Base-by-base conservation (phyloP, 1,140 invertebrate genomes). In the Drosophila pallidifrons region DNA sequence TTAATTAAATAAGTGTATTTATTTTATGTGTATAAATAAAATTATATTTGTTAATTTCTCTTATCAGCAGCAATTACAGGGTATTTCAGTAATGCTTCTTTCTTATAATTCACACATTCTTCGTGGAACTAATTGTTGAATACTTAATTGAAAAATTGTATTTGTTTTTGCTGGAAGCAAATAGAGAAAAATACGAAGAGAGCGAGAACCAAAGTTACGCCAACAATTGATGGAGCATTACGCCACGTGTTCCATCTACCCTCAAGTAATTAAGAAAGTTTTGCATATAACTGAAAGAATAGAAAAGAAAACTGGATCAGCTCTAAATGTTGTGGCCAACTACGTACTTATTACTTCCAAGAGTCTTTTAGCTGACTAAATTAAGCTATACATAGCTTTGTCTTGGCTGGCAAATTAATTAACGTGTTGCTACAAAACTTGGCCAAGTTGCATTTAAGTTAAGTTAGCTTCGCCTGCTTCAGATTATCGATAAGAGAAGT, bases 191-290 rank as follows among this genome's bases (percentile, higher is more conserved):
- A 15, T 30, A 54, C 49, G 15, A 59, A 87, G 2, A 87, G 20
- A 20, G 3, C 3, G 20, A 74, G 55, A 80, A 63, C 46, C 38
- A 74, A 87, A 83, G 58, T 80, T 88, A 59, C 5, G 28, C 5
- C n/a, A 60, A 43, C 57, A 54, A 58, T 49, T 7, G 13, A 30
- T 16, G 8, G 54, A 57, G 35, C 35, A 52, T 1, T 1, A 6
- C 25, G 51, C 13, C 51, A n/a, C 20, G 20, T 10, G 35, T 4
- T 47, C 11, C 43, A 43, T 2, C 10, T 43, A 49, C n/a, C 30
- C 43, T 28, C 80, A 77, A 38, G 59, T 89, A 87, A 87, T 88
- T 87, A 88, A 88, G 68, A 87, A 87, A 87, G 83, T 87, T 87
- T 87, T 69, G 77, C 80, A 87, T 77, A 63, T 70, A 75, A 74